Evolutionary conservation across 2,797 vertebrate species (phyloP).

Genomic region (Hypotaenidia philippensis): DNA sequence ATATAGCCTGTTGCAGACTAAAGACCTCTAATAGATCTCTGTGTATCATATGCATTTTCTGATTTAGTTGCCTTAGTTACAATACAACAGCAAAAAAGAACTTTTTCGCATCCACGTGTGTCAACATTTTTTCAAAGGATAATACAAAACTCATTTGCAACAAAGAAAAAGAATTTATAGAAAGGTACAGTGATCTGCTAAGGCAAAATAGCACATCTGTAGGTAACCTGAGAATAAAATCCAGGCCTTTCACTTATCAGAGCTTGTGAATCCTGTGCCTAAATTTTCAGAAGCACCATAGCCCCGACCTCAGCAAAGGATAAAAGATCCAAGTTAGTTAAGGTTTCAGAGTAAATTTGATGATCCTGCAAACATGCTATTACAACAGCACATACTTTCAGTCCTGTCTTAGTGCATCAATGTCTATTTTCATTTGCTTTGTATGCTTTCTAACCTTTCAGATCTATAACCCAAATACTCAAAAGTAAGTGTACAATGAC

Average conservation of each 20-base stretch:
- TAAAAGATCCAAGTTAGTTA: background rate
- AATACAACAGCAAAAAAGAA: background rate
- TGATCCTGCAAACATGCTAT: background rate
- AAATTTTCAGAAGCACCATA: background rate
- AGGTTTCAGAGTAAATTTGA: background rate
- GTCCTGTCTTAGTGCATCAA: background rate
- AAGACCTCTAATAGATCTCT: background rate
- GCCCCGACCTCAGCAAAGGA: background rate
- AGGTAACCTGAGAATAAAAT: background rate
- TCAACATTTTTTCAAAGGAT: background rate
- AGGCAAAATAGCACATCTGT: background rate
- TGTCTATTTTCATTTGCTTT: background rate
- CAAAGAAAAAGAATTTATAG: background rate
- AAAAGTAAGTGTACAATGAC: background rate
- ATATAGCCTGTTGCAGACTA: background rate
- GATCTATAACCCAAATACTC: background rate
- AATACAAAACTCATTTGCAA: background rate
- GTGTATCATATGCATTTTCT: background rate
- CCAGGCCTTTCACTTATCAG: background rate
- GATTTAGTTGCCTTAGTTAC: background rate
- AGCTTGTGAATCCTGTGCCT: background rate
- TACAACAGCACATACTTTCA: background rate
- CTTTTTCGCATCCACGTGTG: background rate
- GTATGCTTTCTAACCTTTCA: background rate
- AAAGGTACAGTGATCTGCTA: background rate